phyloP scores from a whole-genome alignment of 2,797 vertebrate species.

The Hapalemur alaotrensis region DNA sequence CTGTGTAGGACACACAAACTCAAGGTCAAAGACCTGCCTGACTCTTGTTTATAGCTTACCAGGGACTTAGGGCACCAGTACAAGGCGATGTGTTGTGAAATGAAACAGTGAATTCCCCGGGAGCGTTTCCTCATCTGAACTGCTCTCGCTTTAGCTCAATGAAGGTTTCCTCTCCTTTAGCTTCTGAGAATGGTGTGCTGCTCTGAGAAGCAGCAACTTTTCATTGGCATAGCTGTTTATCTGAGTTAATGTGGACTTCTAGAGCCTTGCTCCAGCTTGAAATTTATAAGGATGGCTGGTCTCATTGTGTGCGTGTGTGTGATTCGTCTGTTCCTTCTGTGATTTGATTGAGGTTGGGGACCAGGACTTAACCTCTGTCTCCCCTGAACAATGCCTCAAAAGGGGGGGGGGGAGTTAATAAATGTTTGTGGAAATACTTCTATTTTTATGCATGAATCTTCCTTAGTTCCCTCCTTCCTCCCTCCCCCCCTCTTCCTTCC shows the following conservation, averaged over 20 bases:
- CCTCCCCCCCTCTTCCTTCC: accelerated
- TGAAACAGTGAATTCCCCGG: background rate
- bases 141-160: background rate
- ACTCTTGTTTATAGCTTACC: background rate
- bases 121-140: background rate
- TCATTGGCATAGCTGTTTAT: background rate
- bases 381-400: background rate
- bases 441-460: background rate
- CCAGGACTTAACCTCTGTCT: background rate
- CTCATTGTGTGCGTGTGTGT: background rate
- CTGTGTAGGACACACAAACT: background rate
- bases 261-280: background rate
- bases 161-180: background rate
- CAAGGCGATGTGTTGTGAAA: background rate
- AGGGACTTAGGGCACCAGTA: background rate
- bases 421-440: background rate
- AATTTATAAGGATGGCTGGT: background rate
- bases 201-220: background rate
- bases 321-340: background rate
- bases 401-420: background rate
- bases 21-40: background rate
- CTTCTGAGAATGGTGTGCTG: background rate
- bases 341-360: background rate
- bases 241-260: background rate
- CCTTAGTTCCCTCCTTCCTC: background rate